Evolutionary conservation across 2,888 invertebrate genomes (phyloP), one percentile per base, ranked within the genome.

Genomic region (Mythimna pallens): DNA sequence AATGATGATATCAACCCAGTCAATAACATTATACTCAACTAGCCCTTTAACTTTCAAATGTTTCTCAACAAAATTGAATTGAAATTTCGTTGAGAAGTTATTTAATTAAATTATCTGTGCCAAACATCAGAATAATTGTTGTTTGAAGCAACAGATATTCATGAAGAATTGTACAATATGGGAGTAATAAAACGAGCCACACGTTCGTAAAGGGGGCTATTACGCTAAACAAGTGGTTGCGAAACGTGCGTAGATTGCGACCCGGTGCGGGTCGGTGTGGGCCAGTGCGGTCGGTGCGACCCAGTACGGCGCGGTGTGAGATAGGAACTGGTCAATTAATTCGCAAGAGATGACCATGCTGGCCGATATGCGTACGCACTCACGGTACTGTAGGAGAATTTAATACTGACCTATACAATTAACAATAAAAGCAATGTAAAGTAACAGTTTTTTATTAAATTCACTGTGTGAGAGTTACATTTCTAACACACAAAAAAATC

Each of bases 241-340:
- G 86, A 81, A 90, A 91, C 85, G 79, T 87, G 87, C 82, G 83
- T 84, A 86, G 91, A 89, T 89, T 88, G 89, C 82, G 84, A 80
- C 70, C 72, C 68, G n/a, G 65, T 34, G 52, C 73, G 22, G 58
- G 40, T 12, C 40, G 17, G 17, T 87, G 88, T 81, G 82, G 78
- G 67, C 63, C 61, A 43, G 25, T 67, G 58, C 62, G 34, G 4
- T 9, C 50, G 34, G 5, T 55, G 30, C 70, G 62, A 25, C 2
- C 7, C 7, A 25, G 20, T 25, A 61, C 57, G 62, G 50, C 30
- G 63, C 65, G 65, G 36, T 62, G 61, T 43, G 63, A 64, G 59
- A 63, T 77, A 70, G 63, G 43, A 43, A 59, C 65, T 34, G 65
- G 71, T 75, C 89, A 91, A 92, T 92, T 91, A 91, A 90, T 89